Percentiles rank a stretch among this genome's conserved stretches.
phyloP scores from a whole-genome alignment of 2,797 vertebrate genomes.

The Bovichtus diacanthus region DNA sequence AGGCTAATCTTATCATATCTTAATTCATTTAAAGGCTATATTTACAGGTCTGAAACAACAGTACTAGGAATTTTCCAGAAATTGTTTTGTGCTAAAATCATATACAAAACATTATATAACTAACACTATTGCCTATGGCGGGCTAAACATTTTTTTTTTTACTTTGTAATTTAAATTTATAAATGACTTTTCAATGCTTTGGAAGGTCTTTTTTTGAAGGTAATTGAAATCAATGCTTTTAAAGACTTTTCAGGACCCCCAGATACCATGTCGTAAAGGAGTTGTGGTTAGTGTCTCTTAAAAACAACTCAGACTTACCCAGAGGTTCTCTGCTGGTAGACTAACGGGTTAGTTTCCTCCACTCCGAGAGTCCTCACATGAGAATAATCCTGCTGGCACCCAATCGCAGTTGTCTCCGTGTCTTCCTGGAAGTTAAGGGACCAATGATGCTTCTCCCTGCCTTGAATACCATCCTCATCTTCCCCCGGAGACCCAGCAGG shows the following conservation, averaged over 20 bases:
- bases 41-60: not conserved
- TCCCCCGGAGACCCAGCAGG: constrained; percentile 54
- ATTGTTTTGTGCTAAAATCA: not conserved
- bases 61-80: not conserved
- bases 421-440: constrained; percentile 54
- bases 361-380: constrained; percentile 12
- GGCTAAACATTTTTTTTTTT: too few relatives aligned
- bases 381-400: constrained; percentile 43
- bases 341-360: constrained; percentile 23
- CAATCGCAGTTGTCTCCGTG: constrained; percentile 35
- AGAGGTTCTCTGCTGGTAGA: constrained; percentile 72
- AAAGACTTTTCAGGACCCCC: not conserved
- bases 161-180: not conserved
- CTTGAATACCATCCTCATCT: constrained; percentile 31
- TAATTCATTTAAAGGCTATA: not conserved
- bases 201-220: not conserved
- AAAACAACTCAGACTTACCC: constrained; percentile 64
- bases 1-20: too few relatives aligned
- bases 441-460: constrained; percentile 50
- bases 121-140: not conserved
- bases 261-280: not conserved
- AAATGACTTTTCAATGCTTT: not conserved
- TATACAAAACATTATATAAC: not conserved
- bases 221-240: not conserved
- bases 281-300: not conserved